phyloP scores from a whole-genome alignment of 2,113 vertebrate species.

The Leucosticte australis region DNA sequence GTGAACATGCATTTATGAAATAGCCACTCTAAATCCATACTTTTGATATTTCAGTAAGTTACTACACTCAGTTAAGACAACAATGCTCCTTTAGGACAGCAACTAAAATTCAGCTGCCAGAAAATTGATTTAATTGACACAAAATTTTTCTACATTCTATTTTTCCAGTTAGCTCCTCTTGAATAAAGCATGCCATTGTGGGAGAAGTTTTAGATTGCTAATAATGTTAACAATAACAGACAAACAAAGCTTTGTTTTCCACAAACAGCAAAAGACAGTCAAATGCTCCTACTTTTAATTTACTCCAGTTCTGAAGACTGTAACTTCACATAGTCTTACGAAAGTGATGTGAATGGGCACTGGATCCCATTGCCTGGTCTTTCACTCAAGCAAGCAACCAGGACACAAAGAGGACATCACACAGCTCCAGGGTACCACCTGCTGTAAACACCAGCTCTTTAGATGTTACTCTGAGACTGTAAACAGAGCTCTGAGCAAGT shows the following conservation, averaged over 20 bases:
- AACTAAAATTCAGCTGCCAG: not conserved
- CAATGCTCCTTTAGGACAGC: not conserved
- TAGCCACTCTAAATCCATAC: not conserved
- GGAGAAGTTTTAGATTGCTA: not conserved
- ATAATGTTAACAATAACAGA: not conserved
- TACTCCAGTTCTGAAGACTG: not conserved
- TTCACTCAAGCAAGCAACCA: not conserved
- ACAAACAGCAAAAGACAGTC: not conserved
- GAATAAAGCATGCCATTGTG: not conserved
- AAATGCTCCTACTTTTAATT: not conserved
- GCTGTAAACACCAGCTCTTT: not conserved
- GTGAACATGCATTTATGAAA: not conserved
- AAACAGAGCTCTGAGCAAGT: not conserved
- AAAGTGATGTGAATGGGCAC: not conserved
- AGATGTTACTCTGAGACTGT: not conserved
- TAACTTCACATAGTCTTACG: fast-evolving
- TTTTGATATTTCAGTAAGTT: not conserved
- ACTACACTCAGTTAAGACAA: not conserved
- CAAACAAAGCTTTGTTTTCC: not conserved
- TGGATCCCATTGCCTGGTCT: not conserved
- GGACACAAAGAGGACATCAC: not conserved
- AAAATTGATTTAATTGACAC: not conserved
- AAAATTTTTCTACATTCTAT: not conserved
- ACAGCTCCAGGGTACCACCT: not conserved
- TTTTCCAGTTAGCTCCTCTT: not conserved